phyloP scores from a whole-genome alignment of 2,113 vertebrate species.

The Apteryx mantelli region DNA sequence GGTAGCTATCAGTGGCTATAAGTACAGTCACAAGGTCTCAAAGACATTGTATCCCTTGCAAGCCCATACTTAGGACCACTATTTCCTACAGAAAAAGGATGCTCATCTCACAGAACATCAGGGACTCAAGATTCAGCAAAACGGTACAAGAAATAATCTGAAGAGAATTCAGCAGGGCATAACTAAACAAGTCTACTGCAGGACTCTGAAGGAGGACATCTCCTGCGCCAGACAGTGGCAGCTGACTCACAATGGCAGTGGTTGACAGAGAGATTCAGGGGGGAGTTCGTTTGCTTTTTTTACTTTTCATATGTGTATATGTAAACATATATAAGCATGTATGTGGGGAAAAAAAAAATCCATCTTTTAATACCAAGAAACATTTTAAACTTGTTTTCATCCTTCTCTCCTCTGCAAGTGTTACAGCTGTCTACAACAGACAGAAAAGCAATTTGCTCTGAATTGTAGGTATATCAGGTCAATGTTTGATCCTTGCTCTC shows the following conservation, averaged over 20 bases:
- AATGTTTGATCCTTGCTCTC: not conserved
- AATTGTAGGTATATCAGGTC: not conserved
- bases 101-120: not conserved
- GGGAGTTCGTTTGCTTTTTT: not conserved
- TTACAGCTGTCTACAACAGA: not conserved
- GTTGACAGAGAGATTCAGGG: not conserved
- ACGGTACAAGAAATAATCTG: not conserved
- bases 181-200: not conserved
- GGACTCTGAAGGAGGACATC: not conserved
- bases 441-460: not conserved
- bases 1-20: not conserved
- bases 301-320: not conserved
- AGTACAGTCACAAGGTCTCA: not conserved
- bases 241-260: not conserved
- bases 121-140: not conserved
- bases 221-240: not conserved
- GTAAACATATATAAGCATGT: not conserved
- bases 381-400: not conserved
- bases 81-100: not conserved
- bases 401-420: not conserved
- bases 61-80: not conserved
- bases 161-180: not conserved
- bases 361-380: not conserved
- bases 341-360: not conserved
- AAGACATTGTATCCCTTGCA: not conserved